Percentiles rank a stretch among this genome's conserved stretches.
These are phyloP conservation scores for Hippocampus mohnikei DNA, from an alignment of 2,113 vertebrate species.

Conservation along the genomic window DNA sequence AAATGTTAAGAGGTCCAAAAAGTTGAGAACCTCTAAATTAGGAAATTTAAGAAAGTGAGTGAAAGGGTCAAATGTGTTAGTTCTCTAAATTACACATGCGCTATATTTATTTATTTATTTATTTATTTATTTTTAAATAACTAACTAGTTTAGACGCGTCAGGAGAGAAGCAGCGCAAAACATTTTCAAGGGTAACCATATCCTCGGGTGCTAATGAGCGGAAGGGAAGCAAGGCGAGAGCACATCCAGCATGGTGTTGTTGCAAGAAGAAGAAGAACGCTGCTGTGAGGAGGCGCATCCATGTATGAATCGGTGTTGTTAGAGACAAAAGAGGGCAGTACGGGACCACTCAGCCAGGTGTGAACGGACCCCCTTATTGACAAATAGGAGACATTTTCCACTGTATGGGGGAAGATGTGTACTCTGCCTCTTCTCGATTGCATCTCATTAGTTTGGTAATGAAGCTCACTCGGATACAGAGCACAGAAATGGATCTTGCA, in stretches of 20 bases:
- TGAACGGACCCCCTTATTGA: slow-evolving; percentile 23
- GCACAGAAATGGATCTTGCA: slow-evolving; percentile 15
- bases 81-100: slow-evolving; percentile 27
- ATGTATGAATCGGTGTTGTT: slow-evolving; percentile 4
- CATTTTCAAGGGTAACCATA: slow-evolving; percentile 42
- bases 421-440: slow-evolving; percentile 19
- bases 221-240: background rate
- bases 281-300: background rate
- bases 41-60: background rate
- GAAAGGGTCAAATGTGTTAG: background rate
- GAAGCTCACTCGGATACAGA: slow-evolving; percentile 27
- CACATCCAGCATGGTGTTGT: slow-evolving; percentile 27
- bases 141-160: slow-evolving; percentile 30
- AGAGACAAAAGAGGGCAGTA: slow-evolving; percentile 3
- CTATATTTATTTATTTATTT: slow-evolving; percentile 27
- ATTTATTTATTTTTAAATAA: slow-evolving; percentile 1
- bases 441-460: slow-evolving; percentile 43
- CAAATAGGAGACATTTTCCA: slow-evolving; percentile 23
- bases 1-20: background rate
- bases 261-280: background rate
- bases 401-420: slow-evolving; percentile 12
- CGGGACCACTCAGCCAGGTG: slow-evolving; percentile 35
- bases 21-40: slow-evolving; percentile 31
- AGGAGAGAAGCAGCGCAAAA: slow-evolving; percentile 29
- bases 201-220: slow-evolving; percentile 13